Evolutionary conservation across 2,113 vertebrate genomes (phyloP).

Genomic region (Crotalus tigris): DNA sequence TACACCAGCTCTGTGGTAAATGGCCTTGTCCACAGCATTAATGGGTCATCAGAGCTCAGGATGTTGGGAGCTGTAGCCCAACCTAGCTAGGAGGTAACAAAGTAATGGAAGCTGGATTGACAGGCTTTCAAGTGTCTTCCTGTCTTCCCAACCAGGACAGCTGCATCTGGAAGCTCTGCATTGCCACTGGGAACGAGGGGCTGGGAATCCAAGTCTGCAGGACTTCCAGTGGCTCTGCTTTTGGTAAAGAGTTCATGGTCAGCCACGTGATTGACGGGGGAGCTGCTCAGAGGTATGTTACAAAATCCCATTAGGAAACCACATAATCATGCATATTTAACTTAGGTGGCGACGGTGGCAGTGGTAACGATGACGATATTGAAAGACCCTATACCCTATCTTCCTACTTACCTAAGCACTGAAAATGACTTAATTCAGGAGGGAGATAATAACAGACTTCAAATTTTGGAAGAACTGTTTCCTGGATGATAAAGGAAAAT

Average conservation of each 20-base stretch:
- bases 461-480: no score
- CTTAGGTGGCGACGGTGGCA: background rate
- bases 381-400: background rate
- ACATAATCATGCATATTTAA: background rate
- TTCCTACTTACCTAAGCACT: background rate
- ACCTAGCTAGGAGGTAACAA: background rate
- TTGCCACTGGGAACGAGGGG: constrained; percentile 65
- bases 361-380: background rate
- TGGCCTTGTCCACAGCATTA: background rate
- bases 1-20: background rate
- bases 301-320: background rate
- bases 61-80: background rate
- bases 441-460: no score
- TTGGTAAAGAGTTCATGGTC: constrained; percentile 60
- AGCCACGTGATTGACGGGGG: constrained; percentile 44
- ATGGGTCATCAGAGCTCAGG: background rate
- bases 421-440: no score
- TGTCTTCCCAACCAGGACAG: constrained; percentile 70
- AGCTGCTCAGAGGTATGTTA: constrained; percentile 66
- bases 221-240: constrained; percentile 33
- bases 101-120: background rate
- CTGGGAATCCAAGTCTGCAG: constrained; percentile 62
- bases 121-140: constrained; percentile 2
- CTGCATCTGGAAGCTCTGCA: constrained; percentile 80
- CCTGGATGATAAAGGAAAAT: no score